phyloP scores from a whole-genome alignment of 2,888 invertebrate species.

The Agrotis segetum region DNA sequence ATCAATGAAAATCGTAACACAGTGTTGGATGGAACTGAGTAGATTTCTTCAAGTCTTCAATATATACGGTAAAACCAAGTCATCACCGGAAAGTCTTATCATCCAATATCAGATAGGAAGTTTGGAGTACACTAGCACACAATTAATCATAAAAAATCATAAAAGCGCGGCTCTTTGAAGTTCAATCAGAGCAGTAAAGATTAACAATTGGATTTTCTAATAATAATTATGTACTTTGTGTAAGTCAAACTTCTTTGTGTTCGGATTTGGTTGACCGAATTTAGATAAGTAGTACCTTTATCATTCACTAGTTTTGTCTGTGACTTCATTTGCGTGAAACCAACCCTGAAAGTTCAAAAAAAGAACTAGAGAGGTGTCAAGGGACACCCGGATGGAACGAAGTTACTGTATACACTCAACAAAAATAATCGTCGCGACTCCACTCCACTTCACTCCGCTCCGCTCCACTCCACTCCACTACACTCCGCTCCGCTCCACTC shows the following conservation, averaged over 20 bases:
- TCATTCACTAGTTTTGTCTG: too few species aligned
- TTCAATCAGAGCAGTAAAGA: constrained; percentile 61
- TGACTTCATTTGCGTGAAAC: too few species aligned
- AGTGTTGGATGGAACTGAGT: constrained; percentile 30
- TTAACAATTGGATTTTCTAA: constrained; percentile 41
- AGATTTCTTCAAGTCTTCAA: constrained; percentile 17
- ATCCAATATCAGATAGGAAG: constrained; percentile 51
- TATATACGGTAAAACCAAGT: constrained; percentile 54
- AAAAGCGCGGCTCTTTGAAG: constrained; percentile 57
- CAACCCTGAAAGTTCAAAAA: too few species aligned
- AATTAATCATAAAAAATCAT: constrained; percentile 52
- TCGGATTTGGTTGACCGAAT: neutral
- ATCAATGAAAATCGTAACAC: constrained; percentile 17
- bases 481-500: too few species aligned
- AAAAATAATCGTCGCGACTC: too few species aligned
- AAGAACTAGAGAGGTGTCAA: too few species aligned
- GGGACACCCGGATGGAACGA: too few species aligned
- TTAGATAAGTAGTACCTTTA: neutral
- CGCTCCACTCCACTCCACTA: too few species aligned
- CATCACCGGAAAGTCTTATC: constrained; percentile 60
- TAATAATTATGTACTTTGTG: constrained; percentile 6
- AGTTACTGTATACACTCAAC: too few species aligned
- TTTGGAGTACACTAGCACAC: constrained; percentile 46
- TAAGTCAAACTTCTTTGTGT: constrained; percentile 5
- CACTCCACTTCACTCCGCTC: too few species aligned